Evolutionary conservation across 2,797 vertebrate species (phyloP), one percentile per base, ranked within the genome.

Genomic region (Pseudomugil tenellus): DNA sequence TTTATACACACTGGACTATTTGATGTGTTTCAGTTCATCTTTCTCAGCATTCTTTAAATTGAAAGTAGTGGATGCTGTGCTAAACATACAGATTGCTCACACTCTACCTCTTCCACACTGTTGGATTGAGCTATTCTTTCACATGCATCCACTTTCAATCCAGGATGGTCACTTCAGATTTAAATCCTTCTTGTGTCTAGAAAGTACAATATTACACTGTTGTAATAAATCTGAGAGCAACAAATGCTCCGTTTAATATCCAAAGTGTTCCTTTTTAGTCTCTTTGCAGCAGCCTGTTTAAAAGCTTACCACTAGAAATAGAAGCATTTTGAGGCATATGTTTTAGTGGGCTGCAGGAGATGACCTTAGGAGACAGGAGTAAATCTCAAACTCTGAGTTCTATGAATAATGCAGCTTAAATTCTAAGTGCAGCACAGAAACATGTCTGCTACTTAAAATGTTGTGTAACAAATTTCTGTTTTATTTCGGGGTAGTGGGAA

Each of bases 201-300:
- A 79, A 81, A 70, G 48, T 80, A 79, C 83, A 76, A 70, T 63
- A 62, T 79, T 72, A 69, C 56, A 63, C 66, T 52, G 58, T 81
- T 81, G 75, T 84, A 89, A 88, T 88, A 86, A 87, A 86, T 86
- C 83, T 89, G 80, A 91, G 80, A 87, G 87, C 85, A 84, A 79
- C 73, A 87, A 86, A 80, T 76, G 76, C 83, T 77, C 64, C 6
- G 67, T 88, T 63, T 87, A 86, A 87, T 89, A 89, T 85, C 71
- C 64, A 84, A 85, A 89, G 83, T 89, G 83, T 86, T 80, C 60
- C 35, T 81, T 85, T 85, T 79, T 77, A 72, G 80, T 74, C 72
- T 63, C 76, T 66, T 35, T 64, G 79, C 59, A 79, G 61, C 77
- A 59, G 81, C 77, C 66, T 70, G 68, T 86, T 74, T 85, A 79